Percentiles rank a stretch among this genome's conserved stretches.
phyloP scores from a whole-genome alignment of 2,113 vertebrate genomes.

The Aegotheles bennettii region DNA sequence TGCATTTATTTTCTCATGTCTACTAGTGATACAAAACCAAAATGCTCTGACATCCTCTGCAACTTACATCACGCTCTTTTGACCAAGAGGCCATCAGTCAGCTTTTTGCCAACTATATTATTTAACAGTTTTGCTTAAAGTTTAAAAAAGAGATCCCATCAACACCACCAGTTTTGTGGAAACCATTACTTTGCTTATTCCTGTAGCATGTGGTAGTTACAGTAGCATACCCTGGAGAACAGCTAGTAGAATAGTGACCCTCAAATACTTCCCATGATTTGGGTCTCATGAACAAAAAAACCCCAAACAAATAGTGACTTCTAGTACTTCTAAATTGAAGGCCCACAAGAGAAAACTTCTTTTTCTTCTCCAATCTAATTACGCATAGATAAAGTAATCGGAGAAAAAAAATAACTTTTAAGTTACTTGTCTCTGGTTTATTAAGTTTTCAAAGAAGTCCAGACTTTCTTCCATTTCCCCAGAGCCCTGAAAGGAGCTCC shows the following conservation, averaged over 20 bases:
- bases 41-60: neutral
- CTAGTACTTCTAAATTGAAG: neutral
- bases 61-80: neutral
- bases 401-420: neutral
- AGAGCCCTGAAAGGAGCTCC: neutral
- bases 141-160: neutral
- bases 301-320: neutral
- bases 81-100: neutral
- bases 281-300: neutral
- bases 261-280: neutral
- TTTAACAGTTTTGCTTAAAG: neutral
- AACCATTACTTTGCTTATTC: neutral
- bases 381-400: neutral
- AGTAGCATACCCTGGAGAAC: neutral
- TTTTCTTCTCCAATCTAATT: neutral
- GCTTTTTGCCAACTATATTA: neutral
- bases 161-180: neutral
- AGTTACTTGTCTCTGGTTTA: neutral
- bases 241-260: neutral
- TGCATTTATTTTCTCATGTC: neutral
- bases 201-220: accelerated
- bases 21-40: neutral
- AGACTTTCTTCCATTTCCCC: neutral
- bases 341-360: neutral
- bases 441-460: neutral